Base-by-base conservation (phyloP, 2,888 invertebrate species). In the Agrotis puta region DNA sequence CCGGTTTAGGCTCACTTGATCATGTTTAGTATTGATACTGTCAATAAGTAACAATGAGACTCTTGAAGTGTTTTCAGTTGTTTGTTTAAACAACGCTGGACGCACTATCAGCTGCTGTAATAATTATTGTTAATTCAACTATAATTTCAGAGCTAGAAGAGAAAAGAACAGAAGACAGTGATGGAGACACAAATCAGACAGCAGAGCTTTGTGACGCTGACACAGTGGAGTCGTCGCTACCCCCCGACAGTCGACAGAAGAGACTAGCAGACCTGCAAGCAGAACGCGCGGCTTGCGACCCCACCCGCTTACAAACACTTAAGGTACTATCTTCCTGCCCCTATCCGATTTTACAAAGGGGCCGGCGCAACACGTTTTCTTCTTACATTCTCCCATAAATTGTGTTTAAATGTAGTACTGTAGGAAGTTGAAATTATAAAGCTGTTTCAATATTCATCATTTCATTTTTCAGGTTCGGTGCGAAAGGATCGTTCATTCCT, bases 231-330 rank as follows among this genome's bases (percentile, higher is more conserved):
- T 97, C 98, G 0, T 97, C 97, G 0, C 91, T 97, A 63, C 98
- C 98, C 5, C 96, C 97, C 0, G 97, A 97, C 90, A 97, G 97
- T 82, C 97, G 97, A 64, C 97, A 97, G 88, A 97, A 97, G 89
- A 96, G 97, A 82, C 96, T 97, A 61, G 96, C 97, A 18, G 97
- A 98, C 88, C 89, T 98, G 82, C 97, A 98, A 97, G 95, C 97
- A 95, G 88, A 98, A 97, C 90, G 98, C 82, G 98, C 98, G 16
- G 98, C 98, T 79, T 98, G 98, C 90, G 98, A 98, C 88, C 97
- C 98, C 0, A 97, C 98, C 76, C 97, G 98, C 82, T 94, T 98
- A 73, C 98, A 97, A 87, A 97, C 97, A 83, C 95, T 98, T 70
- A 98, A 96, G 91, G 93, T 92, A 33, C 24, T n/a, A 43, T 50